A percentile compares a stretch with the other conserved stretches of the same genome.
These are phyloP conservation scores for Idris sp. DNA, from an alignment of 1,140 invertebrate species.

Conservation along the genomic window DNA sequence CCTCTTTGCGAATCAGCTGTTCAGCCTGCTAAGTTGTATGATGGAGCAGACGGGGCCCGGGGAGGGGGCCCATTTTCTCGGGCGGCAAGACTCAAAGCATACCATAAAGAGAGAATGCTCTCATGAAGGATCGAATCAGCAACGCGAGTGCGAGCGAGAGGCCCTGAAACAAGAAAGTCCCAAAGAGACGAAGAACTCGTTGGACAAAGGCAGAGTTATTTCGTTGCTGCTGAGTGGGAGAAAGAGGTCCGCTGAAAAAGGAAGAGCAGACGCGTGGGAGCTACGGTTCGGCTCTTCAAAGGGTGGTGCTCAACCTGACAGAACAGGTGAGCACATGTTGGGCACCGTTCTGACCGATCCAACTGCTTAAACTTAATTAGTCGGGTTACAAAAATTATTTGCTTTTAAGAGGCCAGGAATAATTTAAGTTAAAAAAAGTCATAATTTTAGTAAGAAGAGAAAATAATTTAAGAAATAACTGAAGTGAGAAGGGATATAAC, in stretches of 20 bases:
- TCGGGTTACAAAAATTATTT: conserved; percentile 34
- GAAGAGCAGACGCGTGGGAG: conserved; percentile 64
- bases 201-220: conserved; percentile 24
- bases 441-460: no score
- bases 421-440: no score
- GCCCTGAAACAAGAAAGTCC: conserved; percentile 31
- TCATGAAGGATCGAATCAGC: conserved; percentile 49
- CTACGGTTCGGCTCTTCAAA: conserved; percentile 55
- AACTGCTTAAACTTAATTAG: conserved; percentile 46
- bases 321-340: conserved; percentile 59
- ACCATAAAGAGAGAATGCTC: conserved; percentile 67
- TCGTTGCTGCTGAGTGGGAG: no score
- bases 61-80: conserved; percentile 40
- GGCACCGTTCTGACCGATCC: conserved; percentile 9
- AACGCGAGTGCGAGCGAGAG: conserved; percentile 43
- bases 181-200: conserved; percentile 31
- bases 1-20: conserved; percentile 72
- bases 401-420: no score
- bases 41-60: conserved; percentile 28
- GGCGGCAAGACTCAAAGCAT: conserved; percentile 71
- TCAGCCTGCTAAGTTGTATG: conserved; percentile 54
- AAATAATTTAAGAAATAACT: no score
- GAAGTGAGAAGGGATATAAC: no score
- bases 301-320: conserved; percentile 62
- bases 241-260: conserved; percentile 47